Percentiles rank a stretch among this genome's conserved stretches.
These are phyloP conservation scores for Drosophila burlai DNA, from an alignment of 1,140 invertebrate species.

Conservation along the genomic window DNA sequence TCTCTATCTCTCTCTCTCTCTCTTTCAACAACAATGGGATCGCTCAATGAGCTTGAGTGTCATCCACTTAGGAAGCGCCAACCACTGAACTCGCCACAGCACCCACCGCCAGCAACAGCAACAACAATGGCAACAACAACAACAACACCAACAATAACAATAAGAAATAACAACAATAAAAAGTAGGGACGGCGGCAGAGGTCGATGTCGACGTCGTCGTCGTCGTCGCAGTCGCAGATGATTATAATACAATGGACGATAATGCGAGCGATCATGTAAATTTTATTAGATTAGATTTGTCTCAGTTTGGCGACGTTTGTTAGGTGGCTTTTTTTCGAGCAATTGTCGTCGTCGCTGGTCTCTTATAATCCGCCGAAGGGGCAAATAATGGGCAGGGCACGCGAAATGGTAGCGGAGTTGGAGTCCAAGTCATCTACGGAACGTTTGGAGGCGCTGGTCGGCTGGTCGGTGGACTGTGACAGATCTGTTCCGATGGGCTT, in stretches of 20 bases:
- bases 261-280: constrained; percentile 84
- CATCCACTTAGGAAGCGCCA: constrained; percentile 83
- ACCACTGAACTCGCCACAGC: constrained; percentile 76
- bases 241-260: constrained; percentile 84
- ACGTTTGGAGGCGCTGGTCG: neutral
- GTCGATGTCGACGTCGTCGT: constrained; percentile 52
- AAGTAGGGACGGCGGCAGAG: constrained; percentile 56
- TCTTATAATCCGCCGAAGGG: neutral
- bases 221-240: constrained; percentile 55
- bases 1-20: neutral
- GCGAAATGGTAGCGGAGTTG: neutral
- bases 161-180: constrained; percentile 45
- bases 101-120: constrained; percentile 30
- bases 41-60: constrained; percentile 82
- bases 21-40: constrained; percentile 58
- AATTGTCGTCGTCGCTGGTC: neutral
- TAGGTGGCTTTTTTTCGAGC: constrained; percentile 9
- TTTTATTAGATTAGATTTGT: constrained; percentile 69
- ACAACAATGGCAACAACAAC: neutral
- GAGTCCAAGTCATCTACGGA: neutral
- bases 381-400: neutral
- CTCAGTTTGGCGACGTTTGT: constrained; percentile 60
- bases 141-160: constrained; percentile 6
- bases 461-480: neutral
- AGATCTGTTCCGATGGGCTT: neutral